Percentiles rank a stretch among this genome's conserved stretches.
Conservation (phyloP, 1,140 invertebrate species). For the Cardiocondyla obscurior region DNA sequence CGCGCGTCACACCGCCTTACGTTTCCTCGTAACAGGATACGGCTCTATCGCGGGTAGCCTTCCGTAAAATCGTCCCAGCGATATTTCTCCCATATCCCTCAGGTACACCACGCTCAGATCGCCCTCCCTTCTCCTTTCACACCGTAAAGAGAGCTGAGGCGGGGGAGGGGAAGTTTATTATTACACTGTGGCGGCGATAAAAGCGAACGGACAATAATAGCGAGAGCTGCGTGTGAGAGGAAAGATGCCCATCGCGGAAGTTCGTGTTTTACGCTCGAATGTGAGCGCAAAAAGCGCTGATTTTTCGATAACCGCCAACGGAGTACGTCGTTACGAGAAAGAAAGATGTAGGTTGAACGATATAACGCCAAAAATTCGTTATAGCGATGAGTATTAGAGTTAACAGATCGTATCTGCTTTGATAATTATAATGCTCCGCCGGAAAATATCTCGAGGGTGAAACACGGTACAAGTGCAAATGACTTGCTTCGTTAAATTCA, state of each 20-base stretch:
- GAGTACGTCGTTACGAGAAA: background rate
- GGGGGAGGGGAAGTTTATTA: conserved; percentile 33
- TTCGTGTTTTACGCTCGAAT: conserved; percentile 50
- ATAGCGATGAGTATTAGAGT: background rate
- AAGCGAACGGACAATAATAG: conserved; percentile 52
- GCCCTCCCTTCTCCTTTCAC: background rate
- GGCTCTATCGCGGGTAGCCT: conserved; percentile 51
- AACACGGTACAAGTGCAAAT: background rate
- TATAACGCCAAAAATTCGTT: background rate
- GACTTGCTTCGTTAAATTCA: background rate
- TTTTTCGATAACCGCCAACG: conserved; percentile 31
- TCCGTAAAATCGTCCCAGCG: conserved; percentile 58
- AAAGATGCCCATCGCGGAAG: conserved; percentile 52
- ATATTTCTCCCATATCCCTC: conserved; percentile 49
- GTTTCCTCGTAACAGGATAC: conserved; percentile 58
- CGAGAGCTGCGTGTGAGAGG: conserved; percentile 16
- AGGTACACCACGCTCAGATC: conserved; percentile 18
- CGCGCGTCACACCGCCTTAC: conserved; percentile 49
- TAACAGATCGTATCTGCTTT: background rate
- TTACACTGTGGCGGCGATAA: conserved; percentile 50
- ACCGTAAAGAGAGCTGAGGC: background rate
- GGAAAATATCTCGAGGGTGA: background rate
- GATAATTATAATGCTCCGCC: background rate
- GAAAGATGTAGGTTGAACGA: background rate
- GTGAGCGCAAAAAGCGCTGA: conserved; percentile 22